Percentiles rank a stretch among this genome's conserved stretches.
Conservation (phyloP, 2,797 vertebrate species). For the Mus caroli region DNA sequence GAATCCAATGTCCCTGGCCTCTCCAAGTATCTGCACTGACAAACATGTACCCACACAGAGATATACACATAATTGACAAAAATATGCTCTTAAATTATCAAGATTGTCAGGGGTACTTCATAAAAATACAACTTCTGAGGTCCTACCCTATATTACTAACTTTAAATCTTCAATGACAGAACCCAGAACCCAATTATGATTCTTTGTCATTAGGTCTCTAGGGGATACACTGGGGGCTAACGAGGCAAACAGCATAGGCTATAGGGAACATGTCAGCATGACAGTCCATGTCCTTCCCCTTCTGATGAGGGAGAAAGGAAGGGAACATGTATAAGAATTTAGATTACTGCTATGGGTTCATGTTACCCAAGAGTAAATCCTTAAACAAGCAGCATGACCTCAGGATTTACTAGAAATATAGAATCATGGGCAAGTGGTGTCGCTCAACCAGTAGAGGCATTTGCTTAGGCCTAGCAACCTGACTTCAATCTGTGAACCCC, state of each 20-base stretch:
- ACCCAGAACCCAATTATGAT: background rate
- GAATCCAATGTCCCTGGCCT: background rate
- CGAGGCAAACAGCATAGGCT: background rate
- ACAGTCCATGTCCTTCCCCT: background rate
- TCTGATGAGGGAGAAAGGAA: constrained; percentile 2
- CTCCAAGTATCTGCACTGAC: background rate
- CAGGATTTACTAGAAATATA: background rate
- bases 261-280: background rate
- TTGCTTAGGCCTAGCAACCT: constrained; percentile 20
- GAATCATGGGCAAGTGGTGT: background rate
- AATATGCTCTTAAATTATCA: background rate
- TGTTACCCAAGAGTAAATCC: constrained; percentile 2
- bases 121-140: constrained; percentile 32
- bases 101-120: background rate
- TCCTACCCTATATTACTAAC: background rate
- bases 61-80: background rate
- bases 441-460: background rate
- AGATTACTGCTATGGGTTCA: background rate
- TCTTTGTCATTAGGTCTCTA: background rate
- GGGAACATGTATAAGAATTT: background rate
- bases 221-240: background rate
- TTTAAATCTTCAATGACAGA: background rate
- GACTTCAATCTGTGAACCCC: background rate
- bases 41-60: background rate
- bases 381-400: background rate